Evolutionary conservation across 2,113 vertebrate genomes (phyloP), one percentile per base, ranked within the genome.

Genomic region (Calidris pygmaea): DNA sequence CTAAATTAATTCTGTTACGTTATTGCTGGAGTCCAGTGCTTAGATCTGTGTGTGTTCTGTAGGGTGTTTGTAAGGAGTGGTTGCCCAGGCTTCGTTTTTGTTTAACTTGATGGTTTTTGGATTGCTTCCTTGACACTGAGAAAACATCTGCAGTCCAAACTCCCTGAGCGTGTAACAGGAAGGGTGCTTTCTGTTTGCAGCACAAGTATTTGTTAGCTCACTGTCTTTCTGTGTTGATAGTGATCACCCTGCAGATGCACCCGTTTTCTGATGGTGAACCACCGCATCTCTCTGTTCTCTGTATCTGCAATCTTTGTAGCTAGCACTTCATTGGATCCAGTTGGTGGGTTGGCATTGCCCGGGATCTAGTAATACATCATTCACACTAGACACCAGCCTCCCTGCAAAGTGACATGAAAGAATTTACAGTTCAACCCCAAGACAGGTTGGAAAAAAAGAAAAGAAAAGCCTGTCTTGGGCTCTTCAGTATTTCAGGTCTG

Each of bases 271-370:
- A 10, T 12, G 35, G 41, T 35, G 34, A 67, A 13, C 41, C 21
- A 5, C 27, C 0, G 0, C 2, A 1, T 50, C 29, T 19, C 43
- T 45, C 14, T 34, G 14, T 73, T 8, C 34, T 15, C 0, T 55
- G 0, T 43, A 7, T 32, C 58, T 23, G 29, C 55, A 62, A 23
- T 37, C 58, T 43, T 58, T 0, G 0, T 4, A 3, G 12, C n/a
- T 47, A 10, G 21, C 2, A 2, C 62, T 68, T 65, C 9, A 17
- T 30, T 0, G 0, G 37, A 39, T 52, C 29, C 16, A 14, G 26
- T 8, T 43, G 60, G 11, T 35, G 45, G 65, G 43, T 53, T 8
- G 10, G 52, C 47, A 4, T 20, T 90, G 32, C 68, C 55, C 59
- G 43, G 72, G 26, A 32, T 74, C 27, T 15, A 9, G 9, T 16